Evolutionary conservation across 1,140 invertebrate species (phyloP), one percentile per base, ranked within the genome.

Genomic region (Drosophila pandora): DNA sequence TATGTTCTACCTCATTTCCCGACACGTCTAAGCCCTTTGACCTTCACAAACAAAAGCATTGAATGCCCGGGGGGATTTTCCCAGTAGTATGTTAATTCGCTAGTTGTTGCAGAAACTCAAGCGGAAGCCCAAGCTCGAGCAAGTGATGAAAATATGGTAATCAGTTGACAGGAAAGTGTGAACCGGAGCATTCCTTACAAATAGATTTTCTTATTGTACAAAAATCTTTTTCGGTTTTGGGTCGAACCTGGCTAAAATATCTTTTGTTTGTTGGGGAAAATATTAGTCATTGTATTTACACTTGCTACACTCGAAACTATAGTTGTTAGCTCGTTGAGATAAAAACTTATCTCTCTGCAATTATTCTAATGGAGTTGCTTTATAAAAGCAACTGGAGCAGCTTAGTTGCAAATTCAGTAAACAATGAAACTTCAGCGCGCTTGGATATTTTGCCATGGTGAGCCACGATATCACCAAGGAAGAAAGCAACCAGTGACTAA

Each of bases 101-200:
- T 53, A 43, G 45, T 58, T 59, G 25, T 12, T 76, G 50, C 39
- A 41, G 47, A 54, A 64, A 41, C 39, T 64, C 30, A 34, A 25
- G 48, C 22, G 71, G 17, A 65, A 56, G 48, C 45, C 47, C 28
- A 28, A 55, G 39, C 45, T 28, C 34, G 39, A 52, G 34, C 55
- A 17, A 37, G 59, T 45, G 21, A 62, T 55, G 47, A 43, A 62
- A 78, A 71, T 61, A 87, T 85, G 78, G 78, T 82, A 85, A 87
- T 87, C 69, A 75, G 55, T 59, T 28, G 25, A 62, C 48, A 61
- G 21, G 7, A 52, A 84, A 73, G 63, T 39, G 50, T 22, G n/a
- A 48, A 37, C 13, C 12, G 10, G 17, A 22, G 17, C 39, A 9
- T 45, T 58, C 37, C 8, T 10, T 17, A 6, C 34, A 5, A 10